phyloP scores from a whole-genome alignment of 92 coral and sea anemone genomes.

The Zoanthus solanderi region DNA sequence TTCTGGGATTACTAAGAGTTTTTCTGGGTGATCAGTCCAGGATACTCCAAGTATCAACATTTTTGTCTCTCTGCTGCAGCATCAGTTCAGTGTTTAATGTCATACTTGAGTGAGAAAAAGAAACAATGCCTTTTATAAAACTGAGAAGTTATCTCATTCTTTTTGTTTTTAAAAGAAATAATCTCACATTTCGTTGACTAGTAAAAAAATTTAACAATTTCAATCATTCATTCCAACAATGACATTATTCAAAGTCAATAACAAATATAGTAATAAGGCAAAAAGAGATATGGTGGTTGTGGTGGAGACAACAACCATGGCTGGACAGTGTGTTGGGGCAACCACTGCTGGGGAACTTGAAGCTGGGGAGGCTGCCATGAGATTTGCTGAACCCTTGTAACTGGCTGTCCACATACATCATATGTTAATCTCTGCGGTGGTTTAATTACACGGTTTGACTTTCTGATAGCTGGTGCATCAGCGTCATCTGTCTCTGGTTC shows the following conservation, averaged over 20 bases:
- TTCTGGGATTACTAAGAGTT: neutral
- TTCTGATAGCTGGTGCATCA: slow-evolving; percentile 12
- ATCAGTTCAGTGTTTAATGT: slow-evolving; percentile 9
- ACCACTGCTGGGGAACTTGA: slow-evolving; percentile 27
- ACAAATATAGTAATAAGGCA: slow-evolving; percentile 8
- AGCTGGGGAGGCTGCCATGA: slow-evolving; percentile 31
- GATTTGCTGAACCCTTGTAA: slow-evolving; percentile 12
- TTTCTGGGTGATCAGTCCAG: slow-evolving; percentile 25
- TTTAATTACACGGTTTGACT: slow-evolving; percentile 2
- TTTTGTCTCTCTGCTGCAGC: slow-evolving; percentile 19
- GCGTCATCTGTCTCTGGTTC: slow-evolving; percentile 20
- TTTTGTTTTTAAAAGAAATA: neutral
- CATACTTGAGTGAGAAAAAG: slow-evolving; percentile 1
- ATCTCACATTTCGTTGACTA: slow-evolving; percentile 3
- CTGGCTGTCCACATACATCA: slow-evolving; percentile 20
- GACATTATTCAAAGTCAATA: slow-evolving; percentile 20
- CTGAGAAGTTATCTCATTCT: neutral
- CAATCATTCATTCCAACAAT: neutral
- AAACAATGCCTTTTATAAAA: slow-evolving; percentile 30
- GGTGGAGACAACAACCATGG: slow-evolving; percentile 41
- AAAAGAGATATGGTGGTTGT: slow-evolving; percentile 19
- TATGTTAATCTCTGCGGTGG: slow-evolving; percentile 28
- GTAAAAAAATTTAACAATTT: neutral
- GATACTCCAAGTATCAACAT: neutral
- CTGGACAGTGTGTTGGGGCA: slow-evolving; percentile 12